phyloP scores from a whole-genome alignment of 2,888 invertebrate species.

The Melinopterus prodromus region DNA sequence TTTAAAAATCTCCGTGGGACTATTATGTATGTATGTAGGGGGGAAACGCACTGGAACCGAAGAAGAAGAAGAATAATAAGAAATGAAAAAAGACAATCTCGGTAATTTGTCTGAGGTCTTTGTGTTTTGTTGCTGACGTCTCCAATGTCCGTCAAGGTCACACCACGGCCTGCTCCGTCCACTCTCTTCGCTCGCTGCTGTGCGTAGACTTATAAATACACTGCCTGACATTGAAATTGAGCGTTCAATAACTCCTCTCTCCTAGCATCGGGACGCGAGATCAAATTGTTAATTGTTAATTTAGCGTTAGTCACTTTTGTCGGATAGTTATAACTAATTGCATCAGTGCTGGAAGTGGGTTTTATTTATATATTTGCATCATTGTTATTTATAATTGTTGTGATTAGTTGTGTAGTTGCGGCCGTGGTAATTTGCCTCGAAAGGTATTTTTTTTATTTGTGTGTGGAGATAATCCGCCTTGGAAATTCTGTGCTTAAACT shows the following conservation, averaged over 20 bases:
- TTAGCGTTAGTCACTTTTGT: background rate
- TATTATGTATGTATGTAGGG: background rate
- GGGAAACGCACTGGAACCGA: background rate
- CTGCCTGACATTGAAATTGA: background rate
- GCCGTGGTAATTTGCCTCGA: background rate
- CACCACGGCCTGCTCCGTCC: background rate
- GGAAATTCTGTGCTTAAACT: background rate
- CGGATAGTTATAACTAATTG: background rate
- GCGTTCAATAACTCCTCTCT: background rate
- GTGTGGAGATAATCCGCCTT: background rate
- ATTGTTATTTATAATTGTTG: background rate
- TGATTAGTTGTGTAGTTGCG: background rate
- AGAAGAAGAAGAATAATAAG: background rate
- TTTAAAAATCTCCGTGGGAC: background rate
- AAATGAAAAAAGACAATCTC: background rate
- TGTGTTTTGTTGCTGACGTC: background rate
- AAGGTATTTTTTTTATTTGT: background rate
- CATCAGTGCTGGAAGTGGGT: background rate
- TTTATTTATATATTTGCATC: background rate
- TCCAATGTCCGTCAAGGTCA: background rate
- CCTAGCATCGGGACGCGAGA: background rate
- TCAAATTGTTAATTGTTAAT: background rate
- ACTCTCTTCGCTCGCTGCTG: background rate
- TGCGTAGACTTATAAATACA: background rate
- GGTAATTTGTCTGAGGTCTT: background rate